Evolutionary conservation across 2,888 invertebrate genomes (phyloP).

Genomic region (Cheilosia pagana): DNA sequence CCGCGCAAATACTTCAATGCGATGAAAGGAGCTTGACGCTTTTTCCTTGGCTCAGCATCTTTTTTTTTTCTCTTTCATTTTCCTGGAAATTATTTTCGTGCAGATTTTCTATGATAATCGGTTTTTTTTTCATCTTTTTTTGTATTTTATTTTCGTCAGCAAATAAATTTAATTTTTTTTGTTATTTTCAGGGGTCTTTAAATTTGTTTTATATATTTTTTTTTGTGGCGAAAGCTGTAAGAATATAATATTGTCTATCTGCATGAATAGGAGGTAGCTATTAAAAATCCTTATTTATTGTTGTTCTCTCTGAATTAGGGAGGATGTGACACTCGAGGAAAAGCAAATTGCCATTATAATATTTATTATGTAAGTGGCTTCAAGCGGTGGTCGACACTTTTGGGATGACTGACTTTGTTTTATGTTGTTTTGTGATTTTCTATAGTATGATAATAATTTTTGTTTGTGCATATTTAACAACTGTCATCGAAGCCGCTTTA

Average conservation of each 20-base stretch:
- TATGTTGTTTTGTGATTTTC: no score
- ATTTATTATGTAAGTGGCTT: no score
- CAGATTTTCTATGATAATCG: slow-evolving; percentile 56
- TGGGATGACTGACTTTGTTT: no score
- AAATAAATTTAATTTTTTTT: slow-evolving; percentile 62
- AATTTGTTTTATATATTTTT: not conserved
- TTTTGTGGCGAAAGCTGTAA: not conserved
- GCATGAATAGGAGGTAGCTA: not conserved
- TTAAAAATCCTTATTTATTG: not conserved
- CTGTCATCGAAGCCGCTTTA: no score
- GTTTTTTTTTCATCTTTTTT: slow-evolving; percentile 1
- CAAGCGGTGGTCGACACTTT: no score
- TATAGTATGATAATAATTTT: no score
- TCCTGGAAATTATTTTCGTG: slow-evolving; percentile 33
- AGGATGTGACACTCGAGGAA: no score
- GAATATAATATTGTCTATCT: not conserved
- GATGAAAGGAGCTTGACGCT: slow-evolving; percentile 60
- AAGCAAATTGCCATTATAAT: no score
- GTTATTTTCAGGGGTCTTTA: slow-evolving; percentile 9
- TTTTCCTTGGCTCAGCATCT: slow-evolving; percentile 17
- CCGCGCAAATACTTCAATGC: slow-evolving; percentile 57
- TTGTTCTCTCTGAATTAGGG: no score
- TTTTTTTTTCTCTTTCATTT: slow-evolving; percentile 12
- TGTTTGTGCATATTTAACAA: no score
- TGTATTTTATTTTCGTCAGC: slow-evolving; percentile 41